Evolutionary conservation across 2,113 vertebrate genomes (phyloP).

Genomic region (Thermophis baileyi): DNA sequence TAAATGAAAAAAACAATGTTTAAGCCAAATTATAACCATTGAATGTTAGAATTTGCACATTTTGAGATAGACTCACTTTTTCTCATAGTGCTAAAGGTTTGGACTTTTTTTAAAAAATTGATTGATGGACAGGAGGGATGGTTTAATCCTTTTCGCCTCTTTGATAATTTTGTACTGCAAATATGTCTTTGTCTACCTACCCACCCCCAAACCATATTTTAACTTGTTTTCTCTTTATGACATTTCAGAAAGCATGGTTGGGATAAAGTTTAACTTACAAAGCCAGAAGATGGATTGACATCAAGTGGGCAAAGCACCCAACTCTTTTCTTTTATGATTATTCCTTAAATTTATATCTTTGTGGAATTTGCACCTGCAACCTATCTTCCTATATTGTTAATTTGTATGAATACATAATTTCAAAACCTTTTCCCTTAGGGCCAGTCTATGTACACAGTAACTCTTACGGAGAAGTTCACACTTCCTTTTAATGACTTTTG

Average conservation of each 20-base stretch:
- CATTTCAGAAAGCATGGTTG: not conserved
- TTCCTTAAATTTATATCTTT: not conserved
- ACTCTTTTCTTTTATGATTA: not conserved
- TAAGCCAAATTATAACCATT: not conserved
- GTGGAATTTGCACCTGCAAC: not conserved
- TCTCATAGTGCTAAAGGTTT: not conserved
- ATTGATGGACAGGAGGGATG: not conserved
- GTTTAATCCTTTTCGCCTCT: not conserved
- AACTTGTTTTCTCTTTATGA: not conserved
- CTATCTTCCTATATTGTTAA: not conserved
- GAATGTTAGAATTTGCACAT: not conserved
- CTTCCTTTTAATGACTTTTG: constrained; percentile 1
- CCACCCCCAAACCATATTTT: not conserved
- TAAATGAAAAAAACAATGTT: not conserved
- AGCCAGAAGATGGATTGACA: not conserved
- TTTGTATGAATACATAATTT: constrained; percentile 2
- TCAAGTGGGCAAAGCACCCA: not conserved
- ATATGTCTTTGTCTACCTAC: not conserved
- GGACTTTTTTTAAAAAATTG: not conserved
- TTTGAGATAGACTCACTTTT: not conserved
- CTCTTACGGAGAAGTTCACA: not conserved
- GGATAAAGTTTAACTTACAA: not conserved
- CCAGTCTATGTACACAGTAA: not conserved
- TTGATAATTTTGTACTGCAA: not conserved
- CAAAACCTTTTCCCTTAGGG: constrained; percentile 30